A percentile compares a stretch with the other conserved stretches of the same genome.
Conservation (phyloP, 2,797 vertebrate species). For the Takifugu ocellatus region DNA sequence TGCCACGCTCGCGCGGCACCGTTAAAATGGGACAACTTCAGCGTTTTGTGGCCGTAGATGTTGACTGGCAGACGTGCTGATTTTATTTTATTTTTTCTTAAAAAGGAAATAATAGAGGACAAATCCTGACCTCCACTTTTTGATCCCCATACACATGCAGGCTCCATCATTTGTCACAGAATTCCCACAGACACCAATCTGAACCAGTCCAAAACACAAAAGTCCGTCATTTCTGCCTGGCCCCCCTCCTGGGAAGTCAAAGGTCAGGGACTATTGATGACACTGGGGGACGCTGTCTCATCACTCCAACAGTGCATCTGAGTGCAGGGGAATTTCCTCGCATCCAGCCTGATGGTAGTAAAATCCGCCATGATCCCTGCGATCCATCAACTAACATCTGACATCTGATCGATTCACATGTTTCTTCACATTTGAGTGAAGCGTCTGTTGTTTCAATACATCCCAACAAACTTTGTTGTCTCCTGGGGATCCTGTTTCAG, state of each 20-base stretch:
- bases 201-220: not conserved
- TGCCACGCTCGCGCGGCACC: not conserved
- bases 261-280: conserved; percentile 43
- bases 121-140: conserved; percentile 54
- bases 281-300: not conserved
- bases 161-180: not conserved
- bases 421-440: too few species aligned
- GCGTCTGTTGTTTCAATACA: too few species aligned
- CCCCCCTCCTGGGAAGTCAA: conserved; percentile 36
- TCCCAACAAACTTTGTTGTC: too few species aligned
- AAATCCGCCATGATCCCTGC: too few species aligned
- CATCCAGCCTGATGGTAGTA: not conserved
- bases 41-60: too few species aligned
- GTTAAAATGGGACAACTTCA: not conserved
- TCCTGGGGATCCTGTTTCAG: too few species aligned
- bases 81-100: conserved; percentile 22
- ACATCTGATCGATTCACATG: too few species aligned
- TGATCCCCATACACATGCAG: conserved; percentile 18
- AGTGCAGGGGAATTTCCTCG: not conserved
- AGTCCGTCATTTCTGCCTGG: conserved; percentile 4
- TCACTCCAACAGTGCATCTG: too few species aligned
- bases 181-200: not conserved
- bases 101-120: conserved; percentile 31
- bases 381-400: too few species aligned
- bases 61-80: conserved; percentile 2